Evolutionary conservation across 2,113 vertebrate genomes (phyloP), one percentile per base, ranked within the genome.

Genomic region (Cavia aperea): DNA sequence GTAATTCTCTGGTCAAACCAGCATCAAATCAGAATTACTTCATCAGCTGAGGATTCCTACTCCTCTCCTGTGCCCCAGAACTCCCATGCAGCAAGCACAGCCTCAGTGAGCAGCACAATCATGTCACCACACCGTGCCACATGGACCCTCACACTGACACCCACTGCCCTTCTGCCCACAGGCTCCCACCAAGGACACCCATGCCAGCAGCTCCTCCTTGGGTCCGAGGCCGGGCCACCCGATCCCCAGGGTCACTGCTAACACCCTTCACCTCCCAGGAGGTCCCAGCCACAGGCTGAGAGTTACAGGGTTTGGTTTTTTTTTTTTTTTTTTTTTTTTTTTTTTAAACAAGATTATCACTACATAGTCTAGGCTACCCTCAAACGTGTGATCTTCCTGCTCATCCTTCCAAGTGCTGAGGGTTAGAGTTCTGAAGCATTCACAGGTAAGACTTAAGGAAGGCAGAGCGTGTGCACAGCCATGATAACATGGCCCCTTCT

Each of bases 101-200:
- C 88, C 49, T 16, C 23, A 21, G 4, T 12, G 1, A 23, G 39
- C 2, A 0, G 16, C 18, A 3, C 2, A 33, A 15, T 8, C 60
- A 46, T 18, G 29, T 24, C 9, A 8, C 7, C 2, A 39, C 3
- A 13, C 15, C 51, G 58, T 31, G 1, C 58, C 24, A 26, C 23
- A 9, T 12, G 24, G 29, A 16, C 24, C n/a, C 78, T 60, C 54
- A n/a, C 5, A 15, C n/a, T 33, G 5, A 18, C 18, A 23, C 2
- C 2, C 23, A 46, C 73, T 43, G 46, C n/a, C 49, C 86, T 66
- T 31, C 18, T 24, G 70, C 16, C n/a, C 29, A 14, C 10, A 6
- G 23, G n/a, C 36, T 66, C 58, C n/a, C 0, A 36, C 70, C 56
- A 46, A 29, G 78, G 29, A 2, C 62, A n/a, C 49, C 62, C 5